These are phyloP conservation scores for Bombus consobrinus DNA, from an alignment of 1,140 invertebrate species.

Conservation along the genomic window DNA sequence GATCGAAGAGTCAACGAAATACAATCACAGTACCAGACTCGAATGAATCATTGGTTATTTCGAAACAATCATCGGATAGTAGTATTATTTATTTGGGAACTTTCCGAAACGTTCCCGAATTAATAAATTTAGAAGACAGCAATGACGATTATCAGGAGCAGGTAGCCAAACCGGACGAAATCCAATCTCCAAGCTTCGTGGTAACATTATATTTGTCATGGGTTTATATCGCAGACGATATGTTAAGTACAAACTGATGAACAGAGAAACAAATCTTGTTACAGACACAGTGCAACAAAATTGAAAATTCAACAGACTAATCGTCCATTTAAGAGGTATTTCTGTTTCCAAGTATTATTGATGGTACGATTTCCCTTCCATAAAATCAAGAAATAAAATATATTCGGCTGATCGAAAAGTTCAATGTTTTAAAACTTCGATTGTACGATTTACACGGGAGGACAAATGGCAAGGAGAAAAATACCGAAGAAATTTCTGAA, in stretches of 20 bases:
- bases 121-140: slow-evolving; percentile 68
- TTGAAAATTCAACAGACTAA: neutral
- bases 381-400: neutral
- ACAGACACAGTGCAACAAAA: neutral
- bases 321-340: neutral
- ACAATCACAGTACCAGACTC: neutral
- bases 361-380: neutral
- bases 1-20: slow-evolving; percentile 57
- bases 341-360: neutral
- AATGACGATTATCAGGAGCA: slow-evolving; percentile 18
- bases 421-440: too few relatives aligned
- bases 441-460: too few relatives aligned
- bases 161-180: neutral
- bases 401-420: neutral
- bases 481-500: too few relatives aligned
- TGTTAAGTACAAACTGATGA: neutral
- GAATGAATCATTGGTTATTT: neutral
- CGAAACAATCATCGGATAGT: slow-evolving; percentile 41
- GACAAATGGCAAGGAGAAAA: too few relatives aligned
- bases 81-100: slow-evolving; percentile 71
- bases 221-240: neutral
- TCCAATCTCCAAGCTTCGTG: neutral
- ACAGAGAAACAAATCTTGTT: neutral
- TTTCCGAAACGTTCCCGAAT: slow-evolving; percentile 66
- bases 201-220: neutral